These are phyloP conservation scores for Clarias laeviceps DNA, from an alignment of 2,797 vertebrate genomes.

Conservation along the genomic window DNA sequence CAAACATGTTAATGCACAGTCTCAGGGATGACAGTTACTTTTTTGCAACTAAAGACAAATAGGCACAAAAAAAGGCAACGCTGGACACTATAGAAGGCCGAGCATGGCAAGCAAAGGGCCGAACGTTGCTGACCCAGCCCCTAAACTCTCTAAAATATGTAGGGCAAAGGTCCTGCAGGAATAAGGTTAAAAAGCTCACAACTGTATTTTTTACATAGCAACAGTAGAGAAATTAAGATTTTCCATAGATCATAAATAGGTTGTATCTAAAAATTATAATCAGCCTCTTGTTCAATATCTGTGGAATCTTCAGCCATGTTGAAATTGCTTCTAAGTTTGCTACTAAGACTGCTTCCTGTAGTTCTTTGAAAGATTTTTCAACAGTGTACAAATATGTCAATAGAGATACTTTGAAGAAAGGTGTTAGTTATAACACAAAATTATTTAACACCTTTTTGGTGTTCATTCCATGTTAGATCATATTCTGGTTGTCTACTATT, in stretches of 20 bases:
- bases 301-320: not conserved
- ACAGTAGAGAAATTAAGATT: no score
- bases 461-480: conserved; percentile 14
- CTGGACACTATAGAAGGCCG: no score
- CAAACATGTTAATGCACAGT: conserved; percentile 7
- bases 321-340: no score
- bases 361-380: not conserved
- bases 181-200: not conserved
- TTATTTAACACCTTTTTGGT: not conserved
- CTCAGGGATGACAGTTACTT: conserved; percentile 9
- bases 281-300: not conserved
- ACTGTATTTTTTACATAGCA: not conserved
- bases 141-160: no score
- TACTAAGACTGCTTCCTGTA: not conserved
- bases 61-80: no score
- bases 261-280: not conserved
- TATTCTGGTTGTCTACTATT: not conserved
- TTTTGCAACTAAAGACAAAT: not conserved
- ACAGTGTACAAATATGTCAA: not conserved
- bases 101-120: no score
- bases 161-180: no score
- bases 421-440: not conserved
- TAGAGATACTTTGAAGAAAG: not conserved
- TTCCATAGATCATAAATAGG: not conserved
- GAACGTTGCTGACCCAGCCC: no score